A percentile compares a stretch with the other conserved stretches of the same genome.
Evolutionary conservation across 2,797 vertebrate genomes (phyloP).

Genomic region (Antrozous pallidus): DNA sequence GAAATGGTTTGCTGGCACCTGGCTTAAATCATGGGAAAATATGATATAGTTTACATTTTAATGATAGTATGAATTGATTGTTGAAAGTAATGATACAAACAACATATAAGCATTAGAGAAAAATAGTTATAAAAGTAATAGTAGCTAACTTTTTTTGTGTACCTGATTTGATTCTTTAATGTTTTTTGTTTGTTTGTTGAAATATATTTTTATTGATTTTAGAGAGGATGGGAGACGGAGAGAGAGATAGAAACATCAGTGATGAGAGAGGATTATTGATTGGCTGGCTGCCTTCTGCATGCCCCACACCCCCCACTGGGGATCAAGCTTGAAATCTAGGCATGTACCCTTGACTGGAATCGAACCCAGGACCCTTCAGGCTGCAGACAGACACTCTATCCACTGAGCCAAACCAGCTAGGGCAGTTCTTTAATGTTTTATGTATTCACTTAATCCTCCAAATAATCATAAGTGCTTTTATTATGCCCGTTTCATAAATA

Average conservation of each 20-base stretch:
- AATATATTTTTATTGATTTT: no score
- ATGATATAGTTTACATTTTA: neutral
- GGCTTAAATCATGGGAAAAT: neutral
- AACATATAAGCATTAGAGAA: neutral
- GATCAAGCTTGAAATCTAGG: no score
- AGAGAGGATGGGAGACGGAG: no score
- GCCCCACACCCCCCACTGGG: no score
- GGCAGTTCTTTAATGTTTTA: neutral
- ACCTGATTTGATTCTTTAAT: neutral
- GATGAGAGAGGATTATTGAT: no score
- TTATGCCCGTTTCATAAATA: neutral
- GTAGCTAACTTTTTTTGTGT: neutral
- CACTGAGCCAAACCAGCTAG: no score
- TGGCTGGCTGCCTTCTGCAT: no score
- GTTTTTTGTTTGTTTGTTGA: neutral
- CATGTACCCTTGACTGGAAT: no score
- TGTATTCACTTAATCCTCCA: neutral
- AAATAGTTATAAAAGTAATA: neutral
- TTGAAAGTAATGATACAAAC: neutral
- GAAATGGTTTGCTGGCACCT: neutral
- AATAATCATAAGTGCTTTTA: neutral
- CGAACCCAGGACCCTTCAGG: no score
- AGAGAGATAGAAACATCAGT: no score
- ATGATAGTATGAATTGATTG: neutral
- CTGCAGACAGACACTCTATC: no score